Evolutionary conservation across 1,140 invertebrate species (phyloP).

Genomic region (Atta texana): DNA sequence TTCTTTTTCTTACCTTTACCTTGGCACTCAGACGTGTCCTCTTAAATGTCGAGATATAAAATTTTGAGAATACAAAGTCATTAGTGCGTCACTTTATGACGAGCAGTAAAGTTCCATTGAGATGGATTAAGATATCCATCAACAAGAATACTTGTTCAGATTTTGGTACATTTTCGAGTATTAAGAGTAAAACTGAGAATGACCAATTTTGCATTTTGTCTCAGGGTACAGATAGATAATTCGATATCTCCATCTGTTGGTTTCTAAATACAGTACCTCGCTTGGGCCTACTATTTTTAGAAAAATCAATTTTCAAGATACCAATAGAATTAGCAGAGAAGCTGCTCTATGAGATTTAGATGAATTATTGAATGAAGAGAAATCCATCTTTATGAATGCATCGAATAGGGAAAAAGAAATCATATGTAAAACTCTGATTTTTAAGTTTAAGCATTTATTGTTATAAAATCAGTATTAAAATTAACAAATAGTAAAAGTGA

Average conservation of each 20-base stretch:
- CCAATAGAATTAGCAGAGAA: neutral
- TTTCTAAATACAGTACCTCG: conserved; percentile 12
- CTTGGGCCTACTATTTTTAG: conserved; percentile 12
- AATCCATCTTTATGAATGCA: neutral
- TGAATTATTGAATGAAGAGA: neutral
- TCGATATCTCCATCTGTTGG: neutral
- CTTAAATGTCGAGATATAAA: neutral
- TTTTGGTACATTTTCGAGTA: neutral
- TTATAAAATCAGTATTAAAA: neutral
- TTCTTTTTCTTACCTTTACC: neutral
- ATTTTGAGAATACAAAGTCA: neutral
- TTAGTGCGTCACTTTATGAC: neutral
- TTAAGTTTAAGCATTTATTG: neutral
- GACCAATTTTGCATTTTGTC: neutral
- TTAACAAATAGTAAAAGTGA: neutral
- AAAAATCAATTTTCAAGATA: conserved; percentile 33
- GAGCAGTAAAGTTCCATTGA: neutral
- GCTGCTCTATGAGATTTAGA: neutral
- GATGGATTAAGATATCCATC: too few species aligned
- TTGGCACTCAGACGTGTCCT: neutral
- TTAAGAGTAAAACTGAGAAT: neutral
- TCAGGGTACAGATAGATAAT: neutral
- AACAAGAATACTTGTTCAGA: neutral
- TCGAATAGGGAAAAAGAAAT: neutral
- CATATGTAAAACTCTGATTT: neutral